Base-by-base conservation (phyloP, 2,113 vertebrate genomes). In the Plotosus lineatus region DNA sequence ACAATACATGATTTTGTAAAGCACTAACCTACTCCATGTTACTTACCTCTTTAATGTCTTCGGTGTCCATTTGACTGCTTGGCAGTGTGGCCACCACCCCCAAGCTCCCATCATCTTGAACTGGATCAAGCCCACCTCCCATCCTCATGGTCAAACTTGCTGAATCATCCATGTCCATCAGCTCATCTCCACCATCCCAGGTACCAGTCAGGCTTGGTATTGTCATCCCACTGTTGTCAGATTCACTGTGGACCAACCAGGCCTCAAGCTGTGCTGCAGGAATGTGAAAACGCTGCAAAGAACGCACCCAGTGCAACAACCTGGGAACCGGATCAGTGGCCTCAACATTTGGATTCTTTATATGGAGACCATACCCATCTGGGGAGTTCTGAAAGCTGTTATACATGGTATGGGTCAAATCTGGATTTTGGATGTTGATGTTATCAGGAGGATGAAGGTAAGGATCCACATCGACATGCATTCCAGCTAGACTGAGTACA, bases 231-330 rank as follows among this genome's bases (percentile, higher is more conserved):
- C 74, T 82, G 80, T 92, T 89, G 3, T 96, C 95, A 0, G 95
- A 88, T 60, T 97, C 96, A 3, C 93, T 85, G 84, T 98, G 96
- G 73, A 98, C 97, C 88, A 98, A 83, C 97, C 97, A 98, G 23
- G 96, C 94, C 3, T 90, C 96, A 65, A 98, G 82, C 88, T 96
- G 94, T 0, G 95, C 91, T 72, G 89, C 92, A 63, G 97, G 96
- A 88, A 98, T 93, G 88, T 94, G 94, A 63, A 98, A 82, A 77
- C 95, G 86, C 89, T 96, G 95, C 91, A 98, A 92, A 23, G 95
- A 95, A 82, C 89, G 91, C 77, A 97, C 93, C 89, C 94, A 95
- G 85, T 91, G 94, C 72, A 97, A 93, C 77, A 97, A 93, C 80
- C 96, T 88, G 6, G 92, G 93, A n/a, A 94, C 82, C 0, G 92